Evolutionary conservation across 2,113 vertebrate species (phyloP).

Genomic region (Gadus chalcogrammus): DNA sequence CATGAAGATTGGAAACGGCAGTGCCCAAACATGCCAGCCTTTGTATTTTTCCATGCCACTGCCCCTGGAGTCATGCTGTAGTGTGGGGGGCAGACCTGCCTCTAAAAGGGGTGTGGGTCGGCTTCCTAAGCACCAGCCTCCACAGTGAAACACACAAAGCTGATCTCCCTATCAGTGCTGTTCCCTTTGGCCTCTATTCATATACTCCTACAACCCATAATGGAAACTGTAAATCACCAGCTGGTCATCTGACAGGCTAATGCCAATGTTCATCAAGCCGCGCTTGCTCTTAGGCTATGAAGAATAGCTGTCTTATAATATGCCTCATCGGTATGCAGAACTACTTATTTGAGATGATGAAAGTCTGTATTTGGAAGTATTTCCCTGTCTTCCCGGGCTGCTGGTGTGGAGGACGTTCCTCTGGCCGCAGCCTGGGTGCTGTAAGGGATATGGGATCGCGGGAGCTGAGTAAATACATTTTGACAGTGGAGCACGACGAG

Average conservation of each 20-base stretch:
- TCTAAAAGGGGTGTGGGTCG: conserved; percentile 52
- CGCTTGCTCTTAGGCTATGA: background rate
- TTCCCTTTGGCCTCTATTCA: conserved; percentile 47
- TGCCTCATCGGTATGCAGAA: conserved; percentile 20
- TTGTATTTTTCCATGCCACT: conserved; percentile 69
- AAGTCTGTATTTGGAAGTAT: background rate
- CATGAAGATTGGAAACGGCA: conserved; percentile 34
- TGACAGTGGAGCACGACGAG: conserved; percentile 48
- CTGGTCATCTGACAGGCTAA: conserved; percentile 39
- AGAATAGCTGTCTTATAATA: conserved; percentile 7
- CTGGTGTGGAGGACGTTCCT: conserved; percentile 29
- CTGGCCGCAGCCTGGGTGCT: conserved; percentile 29
- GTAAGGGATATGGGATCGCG: conserved; percentile 38
- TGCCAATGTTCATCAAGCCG: background rate
- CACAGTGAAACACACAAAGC: background rate
- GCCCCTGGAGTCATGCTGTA: conserved; percentile 54
- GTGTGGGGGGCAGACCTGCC: conserved; percentile 57
- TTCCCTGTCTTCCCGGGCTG: conserved; percentile 16
- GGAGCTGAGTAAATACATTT: conserved; percentile 62
- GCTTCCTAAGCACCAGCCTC: conserved; percentile 55
- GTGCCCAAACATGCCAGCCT: conserved; percentile 55
- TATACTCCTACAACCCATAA: conserved; percentile 30
- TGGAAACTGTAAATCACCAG: conserved; percentile 31
- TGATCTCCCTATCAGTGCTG: conserved; percentile 23
- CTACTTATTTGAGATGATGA: conserved; percentile 12